Percentiles rank a stretch among this genome's conserved stretches.
These are phyloP conservation scores for Eupithecia insigniata DNA, from an alignment of 2,888 invertebrate species.

Conservation along the genomic window DNA sequence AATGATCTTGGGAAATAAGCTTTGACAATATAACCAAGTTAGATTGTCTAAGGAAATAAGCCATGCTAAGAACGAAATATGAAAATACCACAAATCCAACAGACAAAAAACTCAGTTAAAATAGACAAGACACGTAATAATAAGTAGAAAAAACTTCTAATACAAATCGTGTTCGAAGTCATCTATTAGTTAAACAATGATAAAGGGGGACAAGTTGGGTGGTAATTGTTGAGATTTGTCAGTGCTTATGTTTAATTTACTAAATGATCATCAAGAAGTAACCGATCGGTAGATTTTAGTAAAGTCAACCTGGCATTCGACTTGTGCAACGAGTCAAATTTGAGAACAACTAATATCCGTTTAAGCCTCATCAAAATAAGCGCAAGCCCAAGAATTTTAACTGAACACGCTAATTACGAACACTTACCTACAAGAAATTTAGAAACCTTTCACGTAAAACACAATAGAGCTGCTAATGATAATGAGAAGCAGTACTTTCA, in stretches of 20 bases:
- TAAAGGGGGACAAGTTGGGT: neutral
- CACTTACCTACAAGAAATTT: neutral
- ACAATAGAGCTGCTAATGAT: constrained; percentile 4
- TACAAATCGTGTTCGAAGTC: neutral
- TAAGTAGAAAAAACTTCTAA: neutral
- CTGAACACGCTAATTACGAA: constrained; percentile 16
- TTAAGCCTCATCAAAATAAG: neutral
- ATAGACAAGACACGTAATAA: neutral
- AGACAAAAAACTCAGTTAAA: neutral
- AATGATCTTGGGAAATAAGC: neutral
- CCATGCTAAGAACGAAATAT: neutral
- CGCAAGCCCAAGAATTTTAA: neutral
- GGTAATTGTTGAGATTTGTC: neutral
- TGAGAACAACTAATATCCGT: neutral
- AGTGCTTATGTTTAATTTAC: neutral
- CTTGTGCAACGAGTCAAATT: neutral
- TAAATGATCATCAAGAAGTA: neutral
- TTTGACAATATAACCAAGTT: too few species aligned
- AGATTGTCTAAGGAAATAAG: too few species aligned
- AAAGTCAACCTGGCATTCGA: neutral
- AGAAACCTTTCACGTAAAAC: constrained; percentile 4
- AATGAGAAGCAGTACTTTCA: neutral
- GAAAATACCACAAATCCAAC: neutral
- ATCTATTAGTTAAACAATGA: neutral
- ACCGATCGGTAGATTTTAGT: neutral